These are phyloP conservation scores for Galaxea fascicularis DNA, from an alignment of 92 coral and sea anemone species.

Conservation along the genomic window DNA sequence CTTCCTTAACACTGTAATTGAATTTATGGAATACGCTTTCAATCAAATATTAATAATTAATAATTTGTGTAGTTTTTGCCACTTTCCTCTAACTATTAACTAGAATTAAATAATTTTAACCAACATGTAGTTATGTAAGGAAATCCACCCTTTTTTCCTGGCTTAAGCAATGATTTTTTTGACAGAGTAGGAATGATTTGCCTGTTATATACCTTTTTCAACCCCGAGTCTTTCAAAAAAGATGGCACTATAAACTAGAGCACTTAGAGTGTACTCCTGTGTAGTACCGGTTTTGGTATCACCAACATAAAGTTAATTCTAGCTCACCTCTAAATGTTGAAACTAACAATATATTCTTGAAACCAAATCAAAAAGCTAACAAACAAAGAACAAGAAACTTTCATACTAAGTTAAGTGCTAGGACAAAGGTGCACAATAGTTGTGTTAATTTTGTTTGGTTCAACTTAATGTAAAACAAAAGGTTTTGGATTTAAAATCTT, in stretches of 20 bases:
- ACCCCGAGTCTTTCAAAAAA: neutral
- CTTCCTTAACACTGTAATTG: neutral
- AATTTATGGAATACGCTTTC: neutral
- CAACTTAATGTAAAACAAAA: too few relatives aligned
- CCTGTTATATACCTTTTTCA: neutral
- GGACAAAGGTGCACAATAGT: too few relatives aligned
- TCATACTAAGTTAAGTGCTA: too few relatives aligned
- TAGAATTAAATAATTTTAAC: slow-evolving; percentile 2
- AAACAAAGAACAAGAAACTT: too few relatives aligned
- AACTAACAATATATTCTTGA: too few relatives aligned
- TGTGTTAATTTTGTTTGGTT: too few relatives aligned
- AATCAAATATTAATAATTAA: neutral
- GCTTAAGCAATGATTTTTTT: neutral
- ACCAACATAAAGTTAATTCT: neutral
- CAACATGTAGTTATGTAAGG: neutral
- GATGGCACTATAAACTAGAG: neutral
- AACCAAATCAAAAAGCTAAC: too few relatives aligned
- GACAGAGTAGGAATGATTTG: neutral
- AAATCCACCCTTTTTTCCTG: neutral
- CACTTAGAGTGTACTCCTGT: neutral
- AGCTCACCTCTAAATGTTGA: neutral
- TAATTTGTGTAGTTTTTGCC: neutral
- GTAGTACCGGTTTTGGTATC: neutral
- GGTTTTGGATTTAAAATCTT: too few relatives aligned
- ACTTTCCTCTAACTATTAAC: neutral